phyloP scores from a whole-genome alignment of 1,140 invertebrate species.

The Coelopa frigida region DNA sequence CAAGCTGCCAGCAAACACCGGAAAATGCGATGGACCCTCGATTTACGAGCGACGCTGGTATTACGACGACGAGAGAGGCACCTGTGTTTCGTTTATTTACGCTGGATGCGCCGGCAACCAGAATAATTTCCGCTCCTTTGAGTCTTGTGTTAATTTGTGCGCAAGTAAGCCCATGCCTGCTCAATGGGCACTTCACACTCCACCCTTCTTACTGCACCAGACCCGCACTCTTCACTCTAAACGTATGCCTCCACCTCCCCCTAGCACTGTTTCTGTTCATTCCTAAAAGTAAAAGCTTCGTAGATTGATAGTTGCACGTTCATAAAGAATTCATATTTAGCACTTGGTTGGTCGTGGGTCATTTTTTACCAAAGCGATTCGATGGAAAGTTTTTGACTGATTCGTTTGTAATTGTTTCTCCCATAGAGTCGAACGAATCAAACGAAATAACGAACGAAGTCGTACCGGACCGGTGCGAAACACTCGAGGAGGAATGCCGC shows the following conservation, averaged over 20 bases:
- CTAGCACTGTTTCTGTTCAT: neutral
- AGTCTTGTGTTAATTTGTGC: slow-evolving; percentile 59
- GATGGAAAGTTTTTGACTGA: neutral
- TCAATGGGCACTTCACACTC: neutral
- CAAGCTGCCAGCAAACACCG: slow-evolving; percentile 62
- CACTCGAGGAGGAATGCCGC: slow-evolving; percentile 52
- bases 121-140: slow-evolving; percentile 69
- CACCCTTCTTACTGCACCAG: neutral
- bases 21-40: slow-evolving; percentile 59
- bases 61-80: slow-evolving; percentile 64
- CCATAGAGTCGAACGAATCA: slow-evolving; percentile 18
- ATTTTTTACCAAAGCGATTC: neutral
- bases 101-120: slow-evolving; percentile 73
- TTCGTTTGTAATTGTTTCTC: too few relatives aligned
- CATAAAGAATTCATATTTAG: slow-evolving; percentile 8
- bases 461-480: slow-evolving; percentile 46
- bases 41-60: slow-evolving; percentile 63
- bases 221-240: neutral
- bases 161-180: slow-evolving; percentile 43
- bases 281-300: slow-evolving; percentile 3
- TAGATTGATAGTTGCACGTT: slow-evolving; percentile 22
- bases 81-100: slow-evolving; percentile 71
- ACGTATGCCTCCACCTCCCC: neutral
- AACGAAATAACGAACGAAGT: slow-evolving; percentile 24
- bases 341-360: slow-evolving; percentile 1